Conservation (phyloP, 2,113 vertebrate genomes). For the Saccopteryx leptura region DNA sequence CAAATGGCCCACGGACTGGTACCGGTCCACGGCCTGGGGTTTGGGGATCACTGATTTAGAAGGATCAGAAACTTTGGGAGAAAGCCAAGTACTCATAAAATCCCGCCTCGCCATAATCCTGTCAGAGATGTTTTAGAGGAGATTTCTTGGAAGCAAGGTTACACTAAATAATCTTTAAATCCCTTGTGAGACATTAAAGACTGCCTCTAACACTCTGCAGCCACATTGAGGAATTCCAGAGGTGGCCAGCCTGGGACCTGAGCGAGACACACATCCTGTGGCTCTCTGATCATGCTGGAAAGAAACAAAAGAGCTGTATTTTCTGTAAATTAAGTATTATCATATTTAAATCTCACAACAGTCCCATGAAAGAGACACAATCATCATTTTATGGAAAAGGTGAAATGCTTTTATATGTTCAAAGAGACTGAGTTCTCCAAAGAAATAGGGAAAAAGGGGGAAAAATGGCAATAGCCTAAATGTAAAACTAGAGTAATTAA, state of each 20-base stretch:
- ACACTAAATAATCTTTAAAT: slow-evolving; percentile 67
- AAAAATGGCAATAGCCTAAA: background rate
- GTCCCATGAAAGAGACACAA: background rate
- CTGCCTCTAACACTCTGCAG: background rate
- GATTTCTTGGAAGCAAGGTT: slow-evolving; percentile 65
- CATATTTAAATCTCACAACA: background rate
- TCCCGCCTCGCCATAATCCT: slow-evolving; percentile 60
- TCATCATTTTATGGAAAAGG: background rate
- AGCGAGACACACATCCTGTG: accelerated
- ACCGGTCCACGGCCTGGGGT: too few species aligned
- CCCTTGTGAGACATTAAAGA: slow-evolving; percentile 47
- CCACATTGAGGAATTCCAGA: background rate
- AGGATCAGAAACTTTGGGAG: slow-evolving; percentile 69
- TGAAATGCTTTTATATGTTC: background rate
- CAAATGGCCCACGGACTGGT: too few species aligned
- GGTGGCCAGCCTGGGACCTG: background rate
- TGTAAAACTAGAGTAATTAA: slow-evolving; percentile 4
- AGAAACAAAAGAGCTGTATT: background rate
- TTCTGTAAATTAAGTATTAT: background rate
- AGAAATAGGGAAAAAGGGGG: background rate
- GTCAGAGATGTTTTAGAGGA: slow-evolving; percentile 66
- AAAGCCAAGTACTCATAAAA: slow-evolving; percentile 74
- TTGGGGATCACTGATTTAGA: background rate
- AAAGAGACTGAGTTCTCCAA: background rate
- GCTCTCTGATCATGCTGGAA: background rate